These are phyloP conservation scores for Noctuana brunneofusca DNA, from an alignment of 2,888 invertebrate genomes.

Conservation along the genomic window DNA sequence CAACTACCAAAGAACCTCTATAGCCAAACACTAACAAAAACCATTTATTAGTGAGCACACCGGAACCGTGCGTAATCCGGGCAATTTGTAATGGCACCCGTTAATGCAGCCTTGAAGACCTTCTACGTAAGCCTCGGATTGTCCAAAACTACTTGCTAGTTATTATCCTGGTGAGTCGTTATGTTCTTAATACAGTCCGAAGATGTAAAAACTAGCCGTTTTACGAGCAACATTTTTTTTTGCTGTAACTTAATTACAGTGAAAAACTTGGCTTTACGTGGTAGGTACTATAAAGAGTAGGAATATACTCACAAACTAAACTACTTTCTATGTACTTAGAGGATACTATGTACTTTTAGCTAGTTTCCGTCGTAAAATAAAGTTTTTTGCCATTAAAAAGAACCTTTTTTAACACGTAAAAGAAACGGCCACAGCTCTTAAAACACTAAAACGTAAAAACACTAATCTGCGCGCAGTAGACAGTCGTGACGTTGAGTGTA, in stretches of 20 bases:
- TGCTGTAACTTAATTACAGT: no score
- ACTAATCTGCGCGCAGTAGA: constrained; percentile 38
- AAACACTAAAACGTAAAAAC: constrained; percentile 17
- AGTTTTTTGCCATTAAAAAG: constrained; percentile 4
- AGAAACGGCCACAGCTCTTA: constrained; percentile 5
- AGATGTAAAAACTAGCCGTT: neutral
- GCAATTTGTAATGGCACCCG: constrained; percentile 42
- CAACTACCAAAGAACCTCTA: neutral
- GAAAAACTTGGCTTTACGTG: no score
- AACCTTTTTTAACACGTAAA: constrained; percentile 7
- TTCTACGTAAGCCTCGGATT: constrained; percentile 12
- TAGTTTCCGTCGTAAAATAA: constrained; percentile 1
- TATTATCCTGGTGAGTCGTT: constrained; percentile 9
- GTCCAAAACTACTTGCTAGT: constrained; percentile 9
- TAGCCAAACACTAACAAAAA: neutral
- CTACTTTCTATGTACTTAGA: no score
- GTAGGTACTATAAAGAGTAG: no score
- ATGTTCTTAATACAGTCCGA: neutral
- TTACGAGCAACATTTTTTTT: neutral
- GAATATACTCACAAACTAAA: no score
- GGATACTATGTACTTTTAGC: no score
- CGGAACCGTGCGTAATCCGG: constrained; percentile 37
- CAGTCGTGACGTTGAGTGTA: constrained; percentile 36
- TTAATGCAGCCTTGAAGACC: constrained; percentile 39
- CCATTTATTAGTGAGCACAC: neutral